phyloP scores from a whole-genome alignment of 2,113 vertebrate species.

The Prionailurus bengalensis region DNA sequence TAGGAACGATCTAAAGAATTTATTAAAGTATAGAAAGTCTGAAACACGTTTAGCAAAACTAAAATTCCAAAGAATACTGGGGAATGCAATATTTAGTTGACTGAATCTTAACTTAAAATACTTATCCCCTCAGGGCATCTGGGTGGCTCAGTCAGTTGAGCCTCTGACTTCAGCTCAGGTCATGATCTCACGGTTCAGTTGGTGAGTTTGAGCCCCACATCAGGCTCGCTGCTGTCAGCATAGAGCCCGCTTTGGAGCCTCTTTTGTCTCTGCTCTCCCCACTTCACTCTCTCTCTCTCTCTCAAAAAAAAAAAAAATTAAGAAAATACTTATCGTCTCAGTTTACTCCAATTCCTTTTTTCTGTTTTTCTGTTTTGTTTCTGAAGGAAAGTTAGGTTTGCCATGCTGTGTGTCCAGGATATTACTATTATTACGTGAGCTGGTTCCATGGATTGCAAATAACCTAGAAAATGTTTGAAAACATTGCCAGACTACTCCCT shows the following conservation, averaged over 20 bases:
- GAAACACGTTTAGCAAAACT: neutral
- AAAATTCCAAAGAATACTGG: neutral
- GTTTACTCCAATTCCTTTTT: constrained; percentile 33
- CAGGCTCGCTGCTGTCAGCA: too few species aligned
- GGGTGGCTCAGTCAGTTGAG: too few species aligned
- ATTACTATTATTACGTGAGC: neutral
- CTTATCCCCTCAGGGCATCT: neutral
- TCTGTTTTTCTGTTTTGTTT: neutral
- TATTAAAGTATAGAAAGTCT: neutral
- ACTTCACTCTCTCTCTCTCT: too few species aligned
- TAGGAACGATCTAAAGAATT: neutral
- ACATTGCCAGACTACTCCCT: neutral
- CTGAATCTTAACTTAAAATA: neutral
- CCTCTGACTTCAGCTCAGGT: too few species aligned
- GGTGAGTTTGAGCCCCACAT: too few species aligned
- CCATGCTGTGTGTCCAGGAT: neutral
- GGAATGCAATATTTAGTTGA: neutral
- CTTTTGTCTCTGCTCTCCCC: too few species aligned
- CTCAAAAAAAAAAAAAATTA: too few species aligned
- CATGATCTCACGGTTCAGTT: too few species aligned
- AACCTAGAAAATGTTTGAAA: constrained; percentile 39
- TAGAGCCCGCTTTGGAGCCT: too few species aligned
- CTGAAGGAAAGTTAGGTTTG: neutral
- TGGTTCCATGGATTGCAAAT: neutral
- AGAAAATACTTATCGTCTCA: neutral